Conservation (phyloP, 2,888 invertebrate genomes). For the Hypomecis atomaria region DNA sequence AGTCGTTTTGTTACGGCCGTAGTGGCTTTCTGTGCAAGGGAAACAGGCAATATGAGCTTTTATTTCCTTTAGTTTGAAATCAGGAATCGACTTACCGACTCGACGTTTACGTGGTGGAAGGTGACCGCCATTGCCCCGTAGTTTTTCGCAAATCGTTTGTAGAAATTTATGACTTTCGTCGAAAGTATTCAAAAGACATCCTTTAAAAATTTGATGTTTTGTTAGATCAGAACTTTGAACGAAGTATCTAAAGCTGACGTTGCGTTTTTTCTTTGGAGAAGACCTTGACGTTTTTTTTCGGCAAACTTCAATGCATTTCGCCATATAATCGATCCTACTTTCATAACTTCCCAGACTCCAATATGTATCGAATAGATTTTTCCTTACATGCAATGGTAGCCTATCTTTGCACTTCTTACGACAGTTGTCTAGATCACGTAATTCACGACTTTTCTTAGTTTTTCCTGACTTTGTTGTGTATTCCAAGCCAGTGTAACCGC, state of each 20-base stretch:
- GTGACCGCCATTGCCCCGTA: constrained; percentile 18
- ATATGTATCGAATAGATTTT: constrained; percentile 17
- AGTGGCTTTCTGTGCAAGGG: constrained; percentile 34
- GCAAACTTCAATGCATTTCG: constrained; percentile 9
- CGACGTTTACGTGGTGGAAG: constrained; percentile 14
- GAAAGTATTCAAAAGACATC: neutral
- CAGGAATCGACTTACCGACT: constrained; percentile 9
- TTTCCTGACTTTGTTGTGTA: constrained; percentile 17
- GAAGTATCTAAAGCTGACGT: constrained; percentile 5
- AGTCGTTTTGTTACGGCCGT: constrained; percentile 24
- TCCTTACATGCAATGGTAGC: constrained; percentile 11
- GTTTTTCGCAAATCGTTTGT: constrained; percentile 17
- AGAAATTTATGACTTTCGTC: constrained; percentile 2
- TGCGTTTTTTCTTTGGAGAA: constrained; percentile 16
- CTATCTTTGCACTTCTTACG: constrained; percentile 26
- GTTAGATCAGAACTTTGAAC: neutral
- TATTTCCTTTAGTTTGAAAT: constrained; percentile 19
- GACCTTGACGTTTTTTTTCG: constrained; percentile 9
- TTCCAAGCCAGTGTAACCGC: constrained; percentile 1
- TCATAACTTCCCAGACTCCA: constrained; percentile 10
- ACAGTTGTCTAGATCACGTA: constrained; percentile 23
- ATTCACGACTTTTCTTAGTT: constrained; percentile 19
- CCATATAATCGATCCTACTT: neutral
- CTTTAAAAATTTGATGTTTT: constrained; percentile 1
- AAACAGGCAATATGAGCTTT: constrained; percentile 30